Percentiles rank a stretch among this genome's conserved stretches.
These are phyloP conservation scores for Crenuchus spilurus DNA, from an alignment of 2,797 vertebrate genomes.

Conservation along the genomic window DNA sequence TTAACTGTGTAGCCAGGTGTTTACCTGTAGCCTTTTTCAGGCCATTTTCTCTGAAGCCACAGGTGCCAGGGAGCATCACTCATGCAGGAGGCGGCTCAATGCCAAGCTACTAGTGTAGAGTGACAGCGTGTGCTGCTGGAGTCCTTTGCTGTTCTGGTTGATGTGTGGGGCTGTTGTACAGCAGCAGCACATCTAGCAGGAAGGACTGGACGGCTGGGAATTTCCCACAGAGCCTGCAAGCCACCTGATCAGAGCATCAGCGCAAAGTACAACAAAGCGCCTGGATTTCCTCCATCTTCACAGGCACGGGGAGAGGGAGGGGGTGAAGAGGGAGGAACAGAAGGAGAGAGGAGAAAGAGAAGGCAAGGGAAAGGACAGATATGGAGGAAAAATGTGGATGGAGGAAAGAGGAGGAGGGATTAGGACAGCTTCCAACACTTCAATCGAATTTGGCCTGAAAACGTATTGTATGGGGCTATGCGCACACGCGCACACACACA, in stretches of 20 bases:
- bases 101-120: neutral
- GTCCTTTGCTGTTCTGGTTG: slow-evolving; percentile 3
- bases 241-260: slow-evolving; percentile 52
- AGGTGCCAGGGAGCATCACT: neutral
- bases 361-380: neutral
- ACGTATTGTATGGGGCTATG: neutral
- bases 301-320: slow-evolving; percentile 2
- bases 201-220: slow-evolving; percentile 45
- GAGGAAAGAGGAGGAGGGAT: slow-evolving; percentile 27
- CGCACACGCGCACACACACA: slow-evolving; percentile 21
- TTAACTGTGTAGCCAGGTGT: neutral
- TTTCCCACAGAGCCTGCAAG: slow-evolving; percentile 53
- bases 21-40: neutral
- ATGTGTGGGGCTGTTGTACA: slow-evolving; percentile 15
- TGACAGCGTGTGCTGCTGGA: neutral
- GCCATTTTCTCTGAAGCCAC: neutral
- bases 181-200: slow-evolving; percentile 32
- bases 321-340: neutral
- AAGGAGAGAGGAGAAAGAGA: neutral
- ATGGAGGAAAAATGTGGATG: slow-evolving; percentile 1
- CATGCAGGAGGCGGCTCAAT: neutral
- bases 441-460: neutral
- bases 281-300: slow-evolving; percentile 46
- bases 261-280: slow-evolving; percentile 53
- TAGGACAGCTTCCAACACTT: slow-evolving; percentile 13